Conservation (phyloP, 2,888 invertebrate genomes). For the Epinotia ramella region DNA sequence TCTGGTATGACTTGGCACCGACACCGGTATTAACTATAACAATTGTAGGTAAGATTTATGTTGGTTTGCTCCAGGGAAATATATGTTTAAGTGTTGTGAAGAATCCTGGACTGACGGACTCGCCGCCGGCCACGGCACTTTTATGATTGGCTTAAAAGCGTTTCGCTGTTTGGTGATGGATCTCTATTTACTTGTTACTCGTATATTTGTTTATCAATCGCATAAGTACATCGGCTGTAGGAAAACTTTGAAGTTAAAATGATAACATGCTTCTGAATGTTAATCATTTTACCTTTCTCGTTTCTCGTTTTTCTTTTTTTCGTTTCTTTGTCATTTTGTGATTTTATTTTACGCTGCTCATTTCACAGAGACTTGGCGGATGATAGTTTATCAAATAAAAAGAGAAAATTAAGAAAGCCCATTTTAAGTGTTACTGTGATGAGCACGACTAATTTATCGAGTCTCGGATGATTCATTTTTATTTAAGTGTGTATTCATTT, state of each 20-base stretch:
- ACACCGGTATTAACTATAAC: not conserved
- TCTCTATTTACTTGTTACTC: slow-evolving; percentile 30
- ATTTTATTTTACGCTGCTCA: too few species aligned
- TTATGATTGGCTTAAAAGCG: slow-evolving; percentile 45
- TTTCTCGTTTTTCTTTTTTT: too few species aligned
- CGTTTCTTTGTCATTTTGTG: not conserved
- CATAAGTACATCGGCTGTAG: not conserved
- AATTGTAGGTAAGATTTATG: not conserved
- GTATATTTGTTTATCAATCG: slow-evolving; percentile 17
- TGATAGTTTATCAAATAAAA: too few species aligned
- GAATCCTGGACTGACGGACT: not conserved
- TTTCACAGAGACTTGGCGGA: too few species aligned
- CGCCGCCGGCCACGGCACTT: slow-evolving; percentile 32
- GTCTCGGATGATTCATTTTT: too few species aligned
- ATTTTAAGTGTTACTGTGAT: too few species aligned
- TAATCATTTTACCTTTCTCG: not conserved
- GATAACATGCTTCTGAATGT: too few species aligned
- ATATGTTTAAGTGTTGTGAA: not conserved
- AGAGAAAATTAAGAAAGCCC: too few species aligned
- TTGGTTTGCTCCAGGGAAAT: not conserved
- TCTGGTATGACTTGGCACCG: not conserved
- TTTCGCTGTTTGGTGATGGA: slow-evolving; percentile 33
- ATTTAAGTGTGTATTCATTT: too few species aligned
- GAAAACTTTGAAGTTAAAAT: too few species aligned
- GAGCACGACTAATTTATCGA: too few species aligned